Evolutionary conservation across 1,140 invertebrate species (phyloP), one percentile per base, ranked within the genome.

Genomic region (Trachelipus rathkii): DNA sequence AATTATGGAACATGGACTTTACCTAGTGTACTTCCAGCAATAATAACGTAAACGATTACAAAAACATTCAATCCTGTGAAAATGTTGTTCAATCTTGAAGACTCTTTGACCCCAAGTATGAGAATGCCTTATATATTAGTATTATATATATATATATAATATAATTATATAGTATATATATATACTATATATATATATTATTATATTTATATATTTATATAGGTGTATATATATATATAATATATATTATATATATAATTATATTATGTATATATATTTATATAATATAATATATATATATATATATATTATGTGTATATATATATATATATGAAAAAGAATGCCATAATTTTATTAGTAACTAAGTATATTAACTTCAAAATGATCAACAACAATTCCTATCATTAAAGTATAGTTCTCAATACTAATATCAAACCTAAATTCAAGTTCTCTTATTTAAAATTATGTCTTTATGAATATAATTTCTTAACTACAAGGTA

Each of bases 1-100:
- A 33, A 6, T 33, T 33, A 33, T 33, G 33, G 33, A 33, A 33
- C 33, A 33, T 33, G 33, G 6, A 33, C 33, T 6, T 73, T 73
- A 80, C 79, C 79, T 73, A 67, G 77, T 13, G 79, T 80, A 67
- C 74, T 76, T 9, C 95, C 95, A 80, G 91, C 90, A 0, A 96
- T 88, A 0, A 97, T 87, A 0, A 96, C 92, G 77, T 92, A 92
- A 0, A 88, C 76, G n/a, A 98, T 92, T 0, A 95, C 95, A 0
- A 89, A 75, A 71, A 98, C 83, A 85, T 98, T 98, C 15, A 97
- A 86, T 0, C 87, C 85, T 0, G 95, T 97, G 84, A 97, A 97
- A 10, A 96, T 86, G 82, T 95, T 97, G 85, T 97, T 97, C 71
- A 97, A 87, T 66, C 89, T 88, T 8, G 94, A 92, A 0, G 95